These are phyloP conservation scores for Arenicola marina DNA, from an alignment of 2,888 invertebrate genomes.

Conservation along the genomic window DNA sequence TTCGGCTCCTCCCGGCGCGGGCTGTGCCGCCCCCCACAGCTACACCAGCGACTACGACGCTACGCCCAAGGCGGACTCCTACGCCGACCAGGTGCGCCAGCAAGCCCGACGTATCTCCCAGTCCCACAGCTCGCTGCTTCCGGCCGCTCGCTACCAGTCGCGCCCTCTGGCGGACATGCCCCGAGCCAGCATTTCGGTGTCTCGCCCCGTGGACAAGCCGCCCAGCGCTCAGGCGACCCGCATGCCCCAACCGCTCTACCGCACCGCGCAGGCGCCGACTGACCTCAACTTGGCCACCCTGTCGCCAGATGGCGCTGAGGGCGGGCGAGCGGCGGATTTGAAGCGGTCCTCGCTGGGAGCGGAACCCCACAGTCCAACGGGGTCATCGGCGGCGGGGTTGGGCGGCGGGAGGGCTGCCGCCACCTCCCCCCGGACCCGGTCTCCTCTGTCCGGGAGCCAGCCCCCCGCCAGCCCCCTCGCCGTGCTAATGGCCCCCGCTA, in stretches of 20 bases:
- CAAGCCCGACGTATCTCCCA: conserved; percentile 19
- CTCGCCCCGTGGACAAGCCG: conserved; percentile 26
- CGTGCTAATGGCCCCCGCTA: no score
- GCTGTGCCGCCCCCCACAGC: no score
- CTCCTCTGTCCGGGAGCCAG: no score
- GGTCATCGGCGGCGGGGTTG: no score
- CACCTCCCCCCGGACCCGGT: no score
- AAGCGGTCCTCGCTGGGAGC: no score
- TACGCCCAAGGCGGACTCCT: conserved; percentile 20
- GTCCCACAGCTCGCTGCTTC: conserved; percentile 1
- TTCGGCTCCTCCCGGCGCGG: no score
- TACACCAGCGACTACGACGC: conserved; percentile 15
- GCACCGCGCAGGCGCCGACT: neutral
- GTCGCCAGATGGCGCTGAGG: no score
- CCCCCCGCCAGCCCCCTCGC: no score
- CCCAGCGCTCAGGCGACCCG: conserved; percentile 17
- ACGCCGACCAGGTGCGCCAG: conserved; percentile 26
- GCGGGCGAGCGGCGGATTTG: no score
- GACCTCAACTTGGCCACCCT: neutral
- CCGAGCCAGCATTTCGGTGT: conserved; percentile 15
- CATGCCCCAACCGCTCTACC: neutral
- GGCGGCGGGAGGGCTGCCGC: no score
- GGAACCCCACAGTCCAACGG: no score
- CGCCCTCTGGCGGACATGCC: conserved; percentile 15
- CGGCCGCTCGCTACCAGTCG: conserved; percentile 14